Base-by-base conservation (phyloP, 2,113 vertebrate species). In the Oreochromis aureus region DNA sequence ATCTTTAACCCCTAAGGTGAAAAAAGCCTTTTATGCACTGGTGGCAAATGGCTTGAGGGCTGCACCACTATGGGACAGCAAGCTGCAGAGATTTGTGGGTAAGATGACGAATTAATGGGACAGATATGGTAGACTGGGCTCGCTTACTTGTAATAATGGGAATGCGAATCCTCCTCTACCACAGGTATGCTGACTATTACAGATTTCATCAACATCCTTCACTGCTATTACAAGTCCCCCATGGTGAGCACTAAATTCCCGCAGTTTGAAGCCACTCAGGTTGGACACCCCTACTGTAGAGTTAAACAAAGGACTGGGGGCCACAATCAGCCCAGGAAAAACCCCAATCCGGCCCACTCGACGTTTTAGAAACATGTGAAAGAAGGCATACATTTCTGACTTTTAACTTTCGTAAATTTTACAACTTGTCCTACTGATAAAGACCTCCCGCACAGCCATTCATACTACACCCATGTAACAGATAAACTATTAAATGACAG, bases 151-250 rank as follows among this genome's bases (percentile, higher is more conserved):
- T 24, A 30, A 19, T 59, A 53, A 73, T n/a, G 3, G 30, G 4
- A 36, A 73, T 41, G 6, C 16, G 9, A 81, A 58, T 84, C 2
- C 0, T 22, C 71, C 85, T 59, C 54, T 27, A 18, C 53, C 9
- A 0, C 94, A 99, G 99, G 99, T 12, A 99, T 99, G 99, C 96
- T 99, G 94, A 99, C 99, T 22, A 99, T 99, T 94, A 99, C 99
- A 0, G 99, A 99, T 93, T 99, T 99, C 95, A 99, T 99, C 96
- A 97, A 98, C 93, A 98, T 99, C 92, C 96, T 99, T 19, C 98
- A 99, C 51, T 97, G 97, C 59, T 99, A 98, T 93, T 99, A 99
- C 94, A 97, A 95, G 55, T 99, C 98, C 0, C 98, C 99, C 1
- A 48, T 99, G 98, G 99, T 99, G 94, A 97, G 97, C 82, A 51